These are phyloP conservation scores for Anoplophora glabripennis DNA, from an alignment of 1,140 invertebrate species.

Conservation along the genomic window DNA sequence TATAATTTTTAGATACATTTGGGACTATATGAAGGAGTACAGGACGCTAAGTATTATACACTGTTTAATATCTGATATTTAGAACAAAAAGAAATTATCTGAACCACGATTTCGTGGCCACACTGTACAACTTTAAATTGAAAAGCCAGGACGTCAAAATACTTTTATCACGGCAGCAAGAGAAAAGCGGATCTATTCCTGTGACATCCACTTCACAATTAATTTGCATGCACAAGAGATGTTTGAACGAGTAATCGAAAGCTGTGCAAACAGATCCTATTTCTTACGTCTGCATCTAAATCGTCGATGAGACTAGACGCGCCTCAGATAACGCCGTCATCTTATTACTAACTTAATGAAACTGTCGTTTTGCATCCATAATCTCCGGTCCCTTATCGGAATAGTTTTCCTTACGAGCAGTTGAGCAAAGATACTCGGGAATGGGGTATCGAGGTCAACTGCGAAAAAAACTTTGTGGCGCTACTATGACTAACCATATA, in stretches of 20 bases:
- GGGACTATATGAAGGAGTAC: no score
- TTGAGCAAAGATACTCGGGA: neutral
- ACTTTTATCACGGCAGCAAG: neutral
- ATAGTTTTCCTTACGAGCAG: conserved; percentile 13
- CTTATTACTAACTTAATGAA: conserved; percentile 20
- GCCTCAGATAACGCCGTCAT: conserved; percentile 15
- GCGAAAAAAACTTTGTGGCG: no score
- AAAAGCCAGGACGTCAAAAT: no score
- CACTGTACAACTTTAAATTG: no score
- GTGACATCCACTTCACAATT: conserved; percentile 9
- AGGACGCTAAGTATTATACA: no score
- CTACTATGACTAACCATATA: no score
- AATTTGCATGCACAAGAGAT: conserved; percentile 11
- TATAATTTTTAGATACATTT: no score
- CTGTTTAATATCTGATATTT: no score
- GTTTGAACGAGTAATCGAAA: neutral
- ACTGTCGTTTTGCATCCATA: conserved; percentile 20
- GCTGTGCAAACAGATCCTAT: neutral
- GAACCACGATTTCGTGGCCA: no score
- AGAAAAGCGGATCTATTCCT: conserved; percentile 5
- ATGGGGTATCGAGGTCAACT: neutral
- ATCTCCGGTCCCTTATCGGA: conserved; percentile 17
- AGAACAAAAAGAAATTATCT: no score
- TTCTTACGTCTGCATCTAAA: conserved; percentile 21
- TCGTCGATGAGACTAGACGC: conserved; percentile 16